Percentiles rank a stretch among this genome's conserved stretches.
These are phyloP conservation scores for Lymantria monacha DNA, from an alignment of 2,888 invertebrate species.

Conservation along the genomic window DNA sequence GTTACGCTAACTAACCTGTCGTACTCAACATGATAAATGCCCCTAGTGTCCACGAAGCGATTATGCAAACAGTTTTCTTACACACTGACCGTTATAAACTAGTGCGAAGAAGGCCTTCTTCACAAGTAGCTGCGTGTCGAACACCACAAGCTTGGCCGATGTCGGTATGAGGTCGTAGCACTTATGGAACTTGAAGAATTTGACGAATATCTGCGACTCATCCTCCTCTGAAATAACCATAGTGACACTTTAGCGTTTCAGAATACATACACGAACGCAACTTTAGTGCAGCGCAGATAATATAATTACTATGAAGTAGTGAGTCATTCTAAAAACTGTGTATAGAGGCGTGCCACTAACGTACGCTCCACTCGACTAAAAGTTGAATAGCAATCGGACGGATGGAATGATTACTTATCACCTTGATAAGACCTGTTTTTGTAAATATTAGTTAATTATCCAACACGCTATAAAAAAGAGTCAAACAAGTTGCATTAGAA, in stretches of 20 bases:
- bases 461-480: conserved; percentile 1
- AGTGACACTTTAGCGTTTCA: conserved; percentile 20
- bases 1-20: conserved; percentile 7
- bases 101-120: conserved; percentile 99
- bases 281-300: conserved; percentile 17
- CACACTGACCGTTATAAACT: conserved; percentile 94
- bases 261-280: conserved; percentile 26
- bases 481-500: conserved; percentile 4
- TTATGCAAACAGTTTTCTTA: conserved; percentile 14
- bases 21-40: conserved; percentile 17
- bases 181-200: conserved; percentile 99
- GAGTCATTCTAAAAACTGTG: conserved; percentile 27
- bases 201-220: conserved; percentile 98
- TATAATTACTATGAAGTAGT: conserved; percentile 9
- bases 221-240: conserved; percentile 90
- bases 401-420: neutral
- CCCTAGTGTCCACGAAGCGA: conserved; percentile 6
- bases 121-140: conserved; percentile 98
- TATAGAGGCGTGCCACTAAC: conserved; percentile 17
- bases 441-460: neutral
- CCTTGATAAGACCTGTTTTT: conserved; percentile 3
- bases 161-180: conserved; percentile 99
- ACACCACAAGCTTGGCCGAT: conserved; percentile 99
- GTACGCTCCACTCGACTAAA: conserved; percentile 10
- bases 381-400: conserved; percentile 6